phyloP scores from a whole-genome alignment of 2,113 vertebrate genomes.

The Rhynchomys soricoides region DNA sequence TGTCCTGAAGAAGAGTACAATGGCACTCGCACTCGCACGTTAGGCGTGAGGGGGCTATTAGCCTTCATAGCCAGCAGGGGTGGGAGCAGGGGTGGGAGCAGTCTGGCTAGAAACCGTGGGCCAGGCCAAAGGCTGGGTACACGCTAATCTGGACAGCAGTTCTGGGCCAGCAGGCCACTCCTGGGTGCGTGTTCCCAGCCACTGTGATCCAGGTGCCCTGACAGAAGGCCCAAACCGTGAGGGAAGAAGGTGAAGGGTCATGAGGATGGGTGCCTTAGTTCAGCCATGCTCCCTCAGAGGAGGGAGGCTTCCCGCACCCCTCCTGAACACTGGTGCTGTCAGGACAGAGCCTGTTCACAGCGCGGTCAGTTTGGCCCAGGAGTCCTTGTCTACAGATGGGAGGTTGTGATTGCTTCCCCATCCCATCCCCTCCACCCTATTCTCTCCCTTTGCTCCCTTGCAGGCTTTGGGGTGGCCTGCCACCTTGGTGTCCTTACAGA shows the following conservation, averaged over 20 bases:
- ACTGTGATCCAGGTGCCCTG: neutral
- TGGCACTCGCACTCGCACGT: neutral
- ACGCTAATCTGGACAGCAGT: fast-evolving
- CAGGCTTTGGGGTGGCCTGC: conserved; percentile 96
- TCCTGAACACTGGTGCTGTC: fast-evolving
- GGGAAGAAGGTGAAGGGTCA: no score
- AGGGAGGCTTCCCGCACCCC: neutral
- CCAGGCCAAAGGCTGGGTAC: neutral
- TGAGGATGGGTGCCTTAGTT: neutral
- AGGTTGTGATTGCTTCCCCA: neutral
- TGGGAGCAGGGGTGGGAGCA: fast-evolving
- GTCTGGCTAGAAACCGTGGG: neutral
- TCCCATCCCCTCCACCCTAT: no score
- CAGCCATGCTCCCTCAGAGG: fast-evolving
- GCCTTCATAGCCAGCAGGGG: neutral
- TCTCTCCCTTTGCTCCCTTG: neutral
- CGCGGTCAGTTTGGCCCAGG: neutral
- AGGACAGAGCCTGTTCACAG: neutral
- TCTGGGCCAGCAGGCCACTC: neutral
- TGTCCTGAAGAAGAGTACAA: neutral
- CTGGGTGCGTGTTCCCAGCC: neutral
- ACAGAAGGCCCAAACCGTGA: neutral
- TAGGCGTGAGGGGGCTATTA: neutral
- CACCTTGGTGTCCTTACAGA: conserved; percentile 93
- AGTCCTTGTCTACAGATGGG: fast-evolving